These are phyloP conservation scores for Eurosta solidaginis DNA, from an alignment of 1,140 invertebrate genomes.

Conservation along the genomic window DNA sequence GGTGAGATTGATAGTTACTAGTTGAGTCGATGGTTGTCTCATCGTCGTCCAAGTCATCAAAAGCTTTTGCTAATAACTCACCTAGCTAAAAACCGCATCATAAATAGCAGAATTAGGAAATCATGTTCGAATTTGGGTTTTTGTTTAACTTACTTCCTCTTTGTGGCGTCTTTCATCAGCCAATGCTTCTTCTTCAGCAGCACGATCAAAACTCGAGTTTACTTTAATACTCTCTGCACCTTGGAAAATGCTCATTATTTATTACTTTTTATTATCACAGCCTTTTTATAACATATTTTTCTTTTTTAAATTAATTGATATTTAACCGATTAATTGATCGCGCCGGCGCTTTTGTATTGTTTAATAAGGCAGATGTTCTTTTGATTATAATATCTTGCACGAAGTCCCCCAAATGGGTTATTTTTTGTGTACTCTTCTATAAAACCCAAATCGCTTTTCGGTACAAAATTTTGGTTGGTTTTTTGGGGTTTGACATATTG, in stretches of 20 bases:
- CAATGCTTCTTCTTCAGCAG: slow-evolving; percentile 65
- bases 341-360: slow-evolving; percentile 9
- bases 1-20: slow-evolving; percentile 43
- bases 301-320: background rate
- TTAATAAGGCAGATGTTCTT: no score
- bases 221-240: slow-evolving; percentile 64
- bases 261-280: background rate
- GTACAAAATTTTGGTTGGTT: no score
- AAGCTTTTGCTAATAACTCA: slow-evolving; percentile 63
- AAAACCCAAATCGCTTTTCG: no score
- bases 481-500: no score
- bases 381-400: no score
- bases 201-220: slow-evolving; percentile 63
- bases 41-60: slow-evolving; percentile 66
- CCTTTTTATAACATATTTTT: background rate
- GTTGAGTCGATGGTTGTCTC: slow-evolving; percentile 61
- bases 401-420: no score
- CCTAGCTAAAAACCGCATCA: slow-evolving; percentile 52
- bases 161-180: slow-evolving; percentile 65
- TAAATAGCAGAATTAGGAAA: background rate
- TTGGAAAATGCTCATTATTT: slow-evolving; percentile 63
- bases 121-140: background rate
- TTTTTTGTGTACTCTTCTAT: no score
- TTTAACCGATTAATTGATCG: background rate
- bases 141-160: slow-evolving; percentile 62